Evolutionary conservation across 1,140 invertebrate genomes (phyloP), one percentile per base, ranked within the genome.

Genomic region (Papilio machaon): DNA sequence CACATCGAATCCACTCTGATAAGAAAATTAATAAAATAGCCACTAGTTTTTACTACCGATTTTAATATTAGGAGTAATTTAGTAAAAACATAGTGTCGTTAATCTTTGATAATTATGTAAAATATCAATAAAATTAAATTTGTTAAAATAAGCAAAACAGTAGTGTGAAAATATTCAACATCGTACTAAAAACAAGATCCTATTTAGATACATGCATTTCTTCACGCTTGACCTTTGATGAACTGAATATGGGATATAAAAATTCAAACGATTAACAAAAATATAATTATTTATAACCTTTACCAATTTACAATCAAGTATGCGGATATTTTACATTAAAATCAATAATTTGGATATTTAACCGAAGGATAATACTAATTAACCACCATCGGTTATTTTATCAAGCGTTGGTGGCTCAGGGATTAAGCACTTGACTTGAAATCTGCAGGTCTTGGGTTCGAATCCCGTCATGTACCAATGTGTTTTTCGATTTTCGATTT

Each of bases 191-290:
- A 70, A 70, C 64, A 38, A 70, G 64, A 70, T 70, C 30, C 30
- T 35, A 70, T 15, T 70, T 30, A 70, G 13, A 70, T 70, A 70
- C 64, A 70, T 70, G 64, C 64, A 70, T 70, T 70, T 70, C 64
- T 67, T 67, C 30, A 70, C 64, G 64, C 64, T 70, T 70, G 64
- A 70, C 64, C 64, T 70, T 70, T 70, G 64, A 38, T 38, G 64
- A 70, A 35, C 60, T 0, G 13, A 35, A 70, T 17, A 6, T 38
- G 13, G 30, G 1, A 35, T 70, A 38, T 70, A 38, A 70, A 70
- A 70, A 64, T 30, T 64, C 13, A 15, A 17, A 30, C 1, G 30
- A 70, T 70, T 38, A 70, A 70, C 30, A 70, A 35, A 17, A 64
- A 15, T 35, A 70, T 70, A 64, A 64, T 30, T 23, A 67, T 67